phyloP scores from a whole-genome alignment of 1,140 invertebrate genomes.

The Drosophila nikananu region DNA sequence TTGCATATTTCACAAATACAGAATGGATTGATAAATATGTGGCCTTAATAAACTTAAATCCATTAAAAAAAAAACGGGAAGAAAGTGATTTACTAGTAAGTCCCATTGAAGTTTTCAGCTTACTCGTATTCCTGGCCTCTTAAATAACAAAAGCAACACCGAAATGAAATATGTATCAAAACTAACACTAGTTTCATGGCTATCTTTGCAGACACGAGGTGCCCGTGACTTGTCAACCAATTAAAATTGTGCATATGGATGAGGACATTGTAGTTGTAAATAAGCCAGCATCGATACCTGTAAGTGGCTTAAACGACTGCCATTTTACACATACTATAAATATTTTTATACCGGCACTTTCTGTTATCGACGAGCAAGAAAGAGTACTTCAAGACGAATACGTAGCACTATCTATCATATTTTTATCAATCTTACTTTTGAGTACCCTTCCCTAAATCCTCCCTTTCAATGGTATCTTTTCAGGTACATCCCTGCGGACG shows the following conservation, averaged over 20 bases:
- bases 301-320: slow-evolving; percentile 93
- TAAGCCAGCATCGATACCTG: slow-evolving; percentile 99
- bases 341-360: slow-evolving; percentile 3
- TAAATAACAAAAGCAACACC: slow-evolving; percentile 14
- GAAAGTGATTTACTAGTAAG: slow-evolving; percentile 4
- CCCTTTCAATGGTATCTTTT: background rate
- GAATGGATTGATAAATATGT: background rate
- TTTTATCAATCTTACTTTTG: too few species aligned
- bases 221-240: slow-evolving; percentile 96
- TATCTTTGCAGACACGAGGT: slow-evolving; percentile 97
- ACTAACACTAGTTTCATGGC: slow-evolving; percentile 42
- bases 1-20: background rate
- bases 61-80: background rate
- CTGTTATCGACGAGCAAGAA: slow-evolving; percentile 8
- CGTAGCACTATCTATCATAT: background rate
- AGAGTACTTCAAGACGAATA: slow-evolving; percentile 17
- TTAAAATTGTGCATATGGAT: slow-evolving; percentile 98
- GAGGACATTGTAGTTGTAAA: slow-evolving; percentile 99
- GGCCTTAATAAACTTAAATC: background rate
- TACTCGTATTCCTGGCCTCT: slow-evolving; percentile 12
- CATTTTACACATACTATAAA: slow-evolving; percentile 83
- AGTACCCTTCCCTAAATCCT: background rate
- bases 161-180: slow-evolving; percentile 25
- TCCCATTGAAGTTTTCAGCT: background rate
- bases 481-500: slow-evolving; percentile 98